Base-by-base conservation (phyloP, 2,888 invertebrate genomes). In the Tetramorium bicarinatum region DNA sequence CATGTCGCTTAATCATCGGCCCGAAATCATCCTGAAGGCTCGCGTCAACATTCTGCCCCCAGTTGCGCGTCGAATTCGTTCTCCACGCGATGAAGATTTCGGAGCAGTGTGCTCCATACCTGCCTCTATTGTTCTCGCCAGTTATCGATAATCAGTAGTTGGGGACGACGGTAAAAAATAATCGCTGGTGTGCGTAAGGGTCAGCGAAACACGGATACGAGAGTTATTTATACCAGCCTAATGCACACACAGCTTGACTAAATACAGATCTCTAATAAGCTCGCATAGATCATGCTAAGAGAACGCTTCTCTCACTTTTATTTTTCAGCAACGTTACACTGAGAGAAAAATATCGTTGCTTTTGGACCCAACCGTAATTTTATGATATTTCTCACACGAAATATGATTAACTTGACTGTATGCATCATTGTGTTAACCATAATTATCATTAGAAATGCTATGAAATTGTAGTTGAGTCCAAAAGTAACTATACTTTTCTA, bases 1-100 rank as follows among this genome's bases (percentile, higher is more conserved):
- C 83, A 74, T 75, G 83, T 84, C 86, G 88, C 83, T 86, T 88
- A 90, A 88, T 88, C 82, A 79, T 88, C 84, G 66, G 38, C 52
- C 75, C 79, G 75, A 79, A 79, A 79, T 79, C 79, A 79, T 79
- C 75, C 79, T 74, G 79, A 79, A 79, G 75, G 79, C 79, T 79
- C 75, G 79, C 79, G 79, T 79, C 79, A 79, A 79, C 79, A 79
- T 79, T 72, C 79, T 59, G 79, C 79, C 47, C 75, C 75, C 79
- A 79, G 79, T 79, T 59, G 79, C 79, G 79, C 79, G 47, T 79
- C 79, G 59, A 74, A 79, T 74, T 59, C 75, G 59, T 79, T 79
- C 75, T 79, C 59, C 29, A 59, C 47, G 56, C 79, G 56, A 79
- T 59, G 47, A 74, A 74, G 59, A 72, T 79, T 79, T 79, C 75